Conservation (phyloP, 2,797 vertebrate species). For the Champsocephalus esox region DNA sequence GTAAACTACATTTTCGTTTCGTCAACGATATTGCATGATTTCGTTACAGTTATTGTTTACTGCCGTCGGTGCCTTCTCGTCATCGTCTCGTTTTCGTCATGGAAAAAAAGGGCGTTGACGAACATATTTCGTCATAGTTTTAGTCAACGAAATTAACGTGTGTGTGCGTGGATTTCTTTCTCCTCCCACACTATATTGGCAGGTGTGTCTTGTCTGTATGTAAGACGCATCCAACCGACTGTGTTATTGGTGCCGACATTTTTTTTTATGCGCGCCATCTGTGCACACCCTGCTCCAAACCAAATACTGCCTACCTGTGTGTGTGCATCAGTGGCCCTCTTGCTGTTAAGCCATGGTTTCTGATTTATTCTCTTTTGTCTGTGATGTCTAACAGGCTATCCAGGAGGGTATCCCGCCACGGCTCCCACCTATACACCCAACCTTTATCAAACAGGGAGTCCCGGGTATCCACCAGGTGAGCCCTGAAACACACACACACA, state of each 20-base stretch:
- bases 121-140: no score
- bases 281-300: conserved; percentile 68
- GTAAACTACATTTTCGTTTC: no score
- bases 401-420: conserved; percentile 93
- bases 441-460: conserved; percentile 96
- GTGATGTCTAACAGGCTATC: conserved; percentile 88
- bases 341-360: conserved; percentile 26
- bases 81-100: no score
- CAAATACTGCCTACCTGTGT: conserved; percentile 44
- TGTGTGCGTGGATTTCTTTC: conserved; percentile 29
- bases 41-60: no score
- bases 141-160: no score
- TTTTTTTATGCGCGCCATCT: conserved; percentile 83
- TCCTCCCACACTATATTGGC: conserved; percentile 70
- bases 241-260: conserved; percentile 78
- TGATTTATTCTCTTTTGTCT: conserved; percentile 36
- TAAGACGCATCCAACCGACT: conserved; percentile 66
- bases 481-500: background rate
- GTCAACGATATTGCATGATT: no score
- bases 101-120: no score
- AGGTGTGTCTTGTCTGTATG: conserved; percentile 69
- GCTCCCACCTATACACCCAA: conserved; percentile 96
- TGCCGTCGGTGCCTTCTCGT: no score
- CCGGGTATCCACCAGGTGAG: conserved; percentile 97
- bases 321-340: conserved; percentile 5